Percentiles rank a stretch among this genome's conserved stretches.
These are phyloP conservation scores for Seira musarum DNA, from an alignment of 2,888 invertebrate genomes.

Conservation along the genomic window DNA sequence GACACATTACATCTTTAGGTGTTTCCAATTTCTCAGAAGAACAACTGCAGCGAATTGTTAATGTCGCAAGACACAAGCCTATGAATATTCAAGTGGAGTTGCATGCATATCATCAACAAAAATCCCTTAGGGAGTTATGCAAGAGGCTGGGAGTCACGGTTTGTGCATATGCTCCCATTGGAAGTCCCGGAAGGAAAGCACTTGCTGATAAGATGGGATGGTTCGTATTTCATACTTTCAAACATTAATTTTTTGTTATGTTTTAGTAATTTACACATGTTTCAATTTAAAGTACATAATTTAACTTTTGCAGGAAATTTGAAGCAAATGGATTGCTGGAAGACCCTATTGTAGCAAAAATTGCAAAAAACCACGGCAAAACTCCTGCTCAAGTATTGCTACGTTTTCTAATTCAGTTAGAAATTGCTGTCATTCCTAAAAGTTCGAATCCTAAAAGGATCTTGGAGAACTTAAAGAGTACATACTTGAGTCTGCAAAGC, in stretches of 20 bases:
- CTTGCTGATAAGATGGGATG: background rate
- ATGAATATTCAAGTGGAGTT: slow-evolving; percentile 73
- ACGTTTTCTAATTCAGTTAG: slow-evolving; percentile 82
- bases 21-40: slow-evolving; percentile 86
- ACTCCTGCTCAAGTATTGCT: slow-evolving; percentile 84
- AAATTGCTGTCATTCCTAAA: slow-evolving; percentile 86
- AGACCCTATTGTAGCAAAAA: slow-evolving; percentile 71
- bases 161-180: slow-evolving; percentile 74
- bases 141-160: slow-evolving; percentile 59
- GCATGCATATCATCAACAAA: slow-evolving; percentile 63
- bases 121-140: slow-evolving; percentile 49
- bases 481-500: no score
- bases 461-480: slow-evolving; percentile 79
- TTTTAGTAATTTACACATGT: background rate
- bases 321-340: slow-evolving; percentile 65
- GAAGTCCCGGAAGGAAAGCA: slow-evolving; percentile 24
- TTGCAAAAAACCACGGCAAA: slow-evolving; percentile 76
- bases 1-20: slow-evolving; percentile 84
- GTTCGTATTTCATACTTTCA: background rate
- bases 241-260: background rate
- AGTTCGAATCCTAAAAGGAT: slow-evolving; percentile 83
- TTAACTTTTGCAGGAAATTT: slow-evolving; percentile 47
- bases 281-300: slow-evolving; percentile 75
- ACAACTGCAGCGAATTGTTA: slow-evolving; percentile 81
- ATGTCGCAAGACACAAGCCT: slow-evolving; percentile 78